Base-by-base conservation (phyloP, 2,888 invertebrate species). In the Rhingia campestris region DNA sequence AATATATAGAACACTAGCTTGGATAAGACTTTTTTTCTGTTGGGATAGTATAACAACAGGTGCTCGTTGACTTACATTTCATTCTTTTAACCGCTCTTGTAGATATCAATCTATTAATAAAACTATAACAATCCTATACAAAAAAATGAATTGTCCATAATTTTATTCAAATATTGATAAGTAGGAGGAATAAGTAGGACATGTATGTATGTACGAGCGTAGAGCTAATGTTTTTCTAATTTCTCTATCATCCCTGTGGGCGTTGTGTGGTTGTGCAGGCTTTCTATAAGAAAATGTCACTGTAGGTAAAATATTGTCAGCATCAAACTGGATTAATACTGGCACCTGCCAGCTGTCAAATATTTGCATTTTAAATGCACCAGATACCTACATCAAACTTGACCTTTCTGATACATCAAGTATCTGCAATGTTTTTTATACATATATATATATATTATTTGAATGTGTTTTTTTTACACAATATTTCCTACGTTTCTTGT, bases 21-120 rank as follows among this genome's bases (percentile, higher is more conserved):
- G 58, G 49, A 39, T 53, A 30, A 41, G 43, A 6, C 35, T 7
- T 39, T 37, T 32, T 66, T 59, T 49, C 35, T 49, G 49, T 47
- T 39, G 53, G 69, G 74, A 41, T 59, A 59, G 12, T 59, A 41
- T 80, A 80, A 80, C 67, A 80, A 75, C 81, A 75, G 81, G 75
- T 75, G 75, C 41, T 64, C 32, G 39, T 37, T 14, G 9, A 47
- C 32, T 54, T 33, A 41, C 22, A 64, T 63, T 63, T 63, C 22
- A 58, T 49, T 35, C 14, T 56, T 22, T 58, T 75, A 81, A 67
- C 51, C 39, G 66, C 63, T 66, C 66, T 54, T 72, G 49, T 70
- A 76, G 63, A 69, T 61, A 22, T 30, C n/a, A 63, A 43, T 12
- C 37, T 61, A 61, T 69, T 47, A 76, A 74, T 74, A 64, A 47